These are phyloP conservation scores for Zosterops borbonicus DNA, from an alignment of 2,113 vertebrate genomes.

Conservation along the genomic window DNA sequence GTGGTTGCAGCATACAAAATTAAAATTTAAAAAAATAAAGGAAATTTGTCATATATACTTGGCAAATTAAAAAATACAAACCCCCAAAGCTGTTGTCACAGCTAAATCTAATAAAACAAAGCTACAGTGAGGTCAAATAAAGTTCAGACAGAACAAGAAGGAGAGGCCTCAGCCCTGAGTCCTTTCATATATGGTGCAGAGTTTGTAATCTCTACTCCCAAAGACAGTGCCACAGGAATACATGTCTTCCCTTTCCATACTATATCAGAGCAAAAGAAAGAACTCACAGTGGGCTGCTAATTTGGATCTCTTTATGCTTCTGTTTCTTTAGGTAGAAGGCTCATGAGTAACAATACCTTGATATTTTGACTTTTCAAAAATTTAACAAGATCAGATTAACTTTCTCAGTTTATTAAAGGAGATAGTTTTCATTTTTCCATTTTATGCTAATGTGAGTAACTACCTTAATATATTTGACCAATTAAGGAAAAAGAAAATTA, in stretches of 20 bases:
- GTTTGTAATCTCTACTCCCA: not conserved
- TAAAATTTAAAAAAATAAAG: not conserved
- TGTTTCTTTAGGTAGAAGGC: not conserved
- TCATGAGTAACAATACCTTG: not conserved
- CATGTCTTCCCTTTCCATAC: not conserved
- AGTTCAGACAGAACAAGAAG: not conserved
- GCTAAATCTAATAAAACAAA: not conserved
- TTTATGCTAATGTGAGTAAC: not conserved
- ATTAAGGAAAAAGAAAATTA: not conserved
- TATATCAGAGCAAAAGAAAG: not conserved
- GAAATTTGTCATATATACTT: not conserved
- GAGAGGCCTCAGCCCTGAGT: not conserved
- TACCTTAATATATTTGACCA: not conserved
- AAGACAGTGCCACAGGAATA: not conserved
- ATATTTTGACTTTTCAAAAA: not conserved
- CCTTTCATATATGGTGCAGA: not conserved
- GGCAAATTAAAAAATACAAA: not conserved
- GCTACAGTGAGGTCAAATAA: not conserved
- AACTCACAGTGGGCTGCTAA: not conserved
- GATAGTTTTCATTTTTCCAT: not conserved
- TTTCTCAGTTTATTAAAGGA: not conserved
- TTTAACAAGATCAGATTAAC: not conserved
- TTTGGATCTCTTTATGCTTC: not conserved
- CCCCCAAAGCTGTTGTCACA: not conserved
- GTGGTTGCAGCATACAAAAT: not conserved